phyloP scores from a whole-genome alignment of 2,888 invertebrate species.

The Idaea aversata region DNA sequence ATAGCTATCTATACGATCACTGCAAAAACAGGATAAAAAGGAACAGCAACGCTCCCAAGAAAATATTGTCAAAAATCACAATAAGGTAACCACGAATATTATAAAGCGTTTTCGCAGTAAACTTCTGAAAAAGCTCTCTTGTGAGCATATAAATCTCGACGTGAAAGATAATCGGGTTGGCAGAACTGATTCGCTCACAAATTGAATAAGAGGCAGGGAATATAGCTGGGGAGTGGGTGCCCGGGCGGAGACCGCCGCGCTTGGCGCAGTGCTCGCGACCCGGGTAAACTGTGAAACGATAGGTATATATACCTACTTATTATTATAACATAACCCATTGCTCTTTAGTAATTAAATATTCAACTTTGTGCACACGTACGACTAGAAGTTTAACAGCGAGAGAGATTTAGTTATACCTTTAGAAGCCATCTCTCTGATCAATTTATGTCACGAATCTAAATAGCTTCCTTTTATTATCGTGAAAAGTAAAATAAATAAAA shows the following conservation, averaged over 20 bases:
- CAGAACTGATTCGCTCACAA: constrained; percentile 76
- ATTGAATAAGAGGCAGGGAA: constrained; percentile 74
- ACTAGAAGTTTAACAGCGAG: constrained; percentile 27
- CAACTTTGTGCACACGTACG: constrained; percentile 38
- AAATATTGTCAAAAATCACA: constrained; percentile 27
- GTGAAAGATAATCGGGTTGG: constrained; percentile 76
- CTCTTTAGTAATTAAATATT: constrained; percentile 49
- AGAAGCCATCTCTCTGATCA: background rate
- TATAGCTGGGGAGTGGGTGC: constrained; percentile 51
- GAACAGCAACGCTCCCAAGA: constrained; percentile 3
- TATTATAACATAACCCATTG: constrained; percentile 41
- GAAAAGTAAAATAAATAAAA: background rate
- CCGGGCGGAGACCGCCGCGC: constrained; percentile 39
- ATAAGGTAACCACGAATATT: constrained; percentile 39
- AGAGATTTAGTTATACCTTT: background rate
- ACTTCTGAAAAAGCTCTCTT: constrained; percentile 57
- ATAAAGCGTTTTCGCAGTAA: constrained; percentile 45
- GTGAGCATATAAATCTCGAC: constrained; percentile 71
- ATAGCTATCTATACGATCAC: background rate
- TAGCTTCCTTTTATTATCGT: background rate
- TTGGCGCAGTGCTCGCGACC: constrained; percentile 38
- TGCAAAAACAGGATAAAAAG: constrained; percentile 5
- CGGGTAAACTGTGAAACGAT: constrained; percentile 58
- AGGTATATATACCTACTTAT: background rate
- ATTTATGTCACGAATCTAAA: background rate